Evolutionary conservation across 2,113 vertebrate species (phyloP).

Genomic region (Heterotilapia buettikoferi): DNA sequence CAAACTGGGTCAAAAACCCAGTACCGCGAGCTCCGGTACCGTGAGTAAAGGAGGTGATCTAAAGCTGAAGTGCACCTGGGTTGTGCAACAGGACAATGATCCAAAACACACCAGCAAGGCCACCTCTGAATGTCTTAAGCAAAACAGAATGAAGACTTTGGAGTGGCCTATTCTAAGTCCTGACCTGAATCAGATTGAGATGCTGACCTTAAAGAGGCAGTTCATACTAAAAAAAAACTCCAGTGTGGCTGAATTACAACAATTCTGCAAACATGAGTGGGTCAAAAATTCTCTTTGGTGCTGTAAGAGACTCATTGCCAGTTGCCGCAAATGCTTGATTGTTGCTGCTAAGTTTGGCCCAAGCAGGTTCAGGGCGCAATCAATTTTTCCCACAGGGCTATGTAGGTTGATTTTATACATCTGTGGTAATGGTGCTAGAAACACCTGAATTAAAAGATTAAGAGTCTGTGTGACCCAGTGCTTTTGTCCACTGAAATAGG

Average conservation of each 20-base stretch:
- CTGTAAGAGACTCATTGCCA: not conserved
- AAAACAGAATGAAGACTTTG: not conserved
- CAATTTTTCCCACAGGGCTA: not conserved
- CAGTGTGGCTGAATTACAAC: not conserved
- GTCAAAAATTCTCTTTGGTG: not conserved
- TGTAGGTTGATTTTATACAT: not conserved
- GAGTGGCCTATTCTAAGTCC: not conserved
- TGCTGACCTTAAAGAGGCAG: not conserved
- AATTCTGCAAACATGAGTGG: not conserved
- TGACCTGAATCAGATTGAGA: not conserved
- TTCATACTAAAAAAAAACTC: fast-evolving
- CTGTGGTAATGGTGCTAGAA: not conserved
- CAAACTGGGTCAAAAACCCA: not conserved
- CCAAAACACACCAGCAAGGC: not conserved
- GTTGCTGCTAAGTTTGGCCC: not conserved
- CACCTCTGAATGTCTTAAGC: not conserved
- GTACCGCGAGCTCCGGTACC: not conserved
- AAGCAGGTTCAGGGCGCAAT: not conserved
- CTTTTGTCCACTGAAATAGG: not conserved
- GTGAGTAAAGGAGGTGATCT: not conserved
- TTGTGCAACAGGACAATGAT: not conserved
- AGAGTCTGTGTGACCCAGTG: not conserved
- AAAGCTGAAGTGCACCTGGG: not conserved
- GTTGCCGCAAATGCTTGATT: not conserved
- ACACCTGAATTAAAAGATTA: not conserved